phyloP scores from a whole-genome alignment of 1,140 invertebrate genomes.

The Penaeus chinensis region DNA sequence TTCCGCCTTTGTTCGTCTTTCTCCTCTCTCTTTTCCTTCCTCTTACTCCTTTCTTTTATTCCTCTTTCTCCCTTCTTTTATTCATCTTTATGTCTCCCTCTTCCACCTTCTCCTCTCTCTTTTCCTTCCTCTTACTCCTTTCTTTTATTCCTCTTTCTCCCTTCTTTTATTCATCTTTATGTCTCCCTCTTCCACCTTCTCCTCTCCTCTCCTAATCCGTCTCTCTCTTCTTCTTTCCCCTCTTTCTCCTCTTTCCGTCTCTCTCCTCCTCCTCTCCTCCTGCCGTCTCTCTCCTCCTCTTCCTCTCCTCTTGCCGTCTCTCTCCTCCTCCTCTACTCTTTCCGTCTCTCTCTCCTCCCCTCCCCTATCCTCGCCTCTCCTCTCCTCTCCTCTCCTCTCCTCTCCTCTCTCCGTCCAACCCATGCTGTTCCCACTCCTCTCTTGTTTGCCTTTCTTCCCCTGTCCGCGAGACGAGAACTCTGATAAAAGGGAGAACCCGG shows the following conservation, averaged over 20 bases:
- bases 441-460: neutral
- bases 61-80: neutral
- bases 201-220: too few relatives aligned
- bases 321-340: neutral
- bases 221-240: neutral
- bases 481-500: too few relatives aligned
- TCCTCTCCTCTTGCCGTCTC: neutral
- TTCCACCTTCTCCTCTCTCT: neutral
- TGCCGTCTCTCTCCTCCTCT: neutral
- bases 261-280: too few relatives aligned
- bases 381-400: neutral
- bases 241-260: neutral
- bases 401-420: neutral
- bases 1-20: too few relatives aligned
- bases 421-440: neutral
- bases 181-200: too few relatives aligned
- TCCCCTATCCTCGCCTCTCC: neutral
- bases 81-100: neutral
- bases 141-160: neutral
- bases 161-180: too few relatives aligned
- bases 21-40: too few relatives aligned
- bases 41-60: neutral
- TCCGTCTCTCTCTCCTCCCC: neutral
- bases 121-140: too few relatives aligned
- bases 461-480: neutral